These are phyloP conservation scores for Andrena chrysosceles DNA, from an alignment of 2,888 invertebrate genomes.

Conservation along the genomic window DNA sequence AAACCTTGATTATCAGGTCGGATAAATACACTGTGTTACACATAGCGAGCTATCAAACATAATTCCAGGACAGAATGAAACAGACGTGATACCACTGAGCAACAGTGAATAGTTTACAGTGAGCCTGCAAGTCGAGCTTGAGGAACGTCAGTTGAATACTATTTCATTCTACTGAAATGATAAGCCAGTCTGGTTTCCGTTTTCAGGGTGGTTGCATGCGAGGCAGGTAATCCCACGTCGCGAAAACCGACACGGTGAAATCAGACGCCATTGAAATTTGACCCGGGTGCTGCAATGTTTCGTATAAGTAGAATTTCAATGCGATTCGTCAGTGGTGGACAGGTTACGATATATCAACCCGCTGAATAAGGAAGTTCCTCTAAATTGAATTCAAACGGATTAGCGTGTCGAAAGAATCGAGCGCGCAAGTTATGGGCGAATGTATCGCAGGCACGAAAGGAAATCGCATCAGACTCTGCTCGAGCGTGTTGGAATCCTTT, in stretches of 20 bases:
- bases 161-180: not conserved
- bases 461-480: conserved; percentile 43
- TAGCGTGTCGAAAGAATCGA: not conserved
- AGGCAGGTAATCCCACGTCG: not conserved
- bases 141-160: not conserved
- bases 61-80: too few species aligned
- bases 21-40: too few species aligned
- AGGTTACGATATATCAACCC: not conserved
- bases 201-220: not conserved
- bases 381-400: conserved; percentile 14
- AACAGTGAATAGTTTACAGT: too few species aligned
- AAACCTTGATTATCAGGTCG: too few species aligned
- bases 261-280: conserved; percentile 1
- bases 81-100: too few species aligned
- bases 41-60: too few species aligned
- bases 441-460: not conserved
- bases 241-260: conserved; percentile 11
- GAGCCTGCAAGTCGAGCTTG: not conserved
- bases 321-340: not conserved
- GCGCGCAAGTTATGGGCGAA: not conserved
- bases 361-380: not conserved
- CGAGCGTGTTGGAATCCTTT: conserved; percentile 4
- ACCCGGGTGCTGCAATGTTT: not conserved
- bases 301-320: not conserved
- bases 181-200: conserved; percentile 13